Evolutionary conservation across 2,888 invertebrate species (phyloP), one percentile per base, ranked within the genome.

Genomic region (Oligia strigilis): DNA sequence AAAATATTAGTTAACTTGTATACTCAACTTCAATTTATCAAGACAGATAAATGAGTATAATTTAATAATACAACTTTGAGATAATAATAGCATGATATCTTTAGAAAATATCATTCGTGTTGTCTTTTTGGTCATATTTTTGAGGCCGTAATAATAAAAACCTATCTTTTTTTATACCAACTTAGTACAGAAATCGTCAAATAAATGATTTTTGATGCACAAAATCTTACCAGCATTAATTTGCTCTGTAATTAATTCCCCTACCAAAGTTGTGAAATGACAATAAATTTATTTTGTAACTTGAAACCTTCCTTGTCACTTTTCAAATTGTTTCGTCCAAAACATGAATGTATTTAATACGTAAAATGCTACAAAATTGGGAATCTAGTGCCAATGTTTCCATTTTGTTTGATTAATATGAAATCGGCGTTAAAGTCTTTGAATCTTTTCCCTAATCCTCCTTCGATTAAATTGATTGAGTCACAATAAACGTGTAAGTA

Each of bases 191-290:
- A 72, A 74, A 80, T 79, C 77, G 78, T 83, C 81, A 77, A 83
- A 79, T 76, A n/a, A 77, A 65, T 81, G 19, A 55, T 55, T 67
- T 71, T 66, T 29, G 8, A 81, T 83, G 75, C 78, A 84, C 79
- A 82, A 88, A 81, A 74, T 74, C 13, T 72, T 72, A 65, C 40
- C 74, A 66, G 65, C 74, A 75, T 72, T 43, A 40, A 73, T 79
- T 79, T 73, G 80, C 82, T 87, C 86, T 88, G 86, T 85, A 75
- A 85, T 80, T 82, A 78, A 84, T 87, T 86, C 86, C 87, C 87
- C 84, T 92, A 92, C 92, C 93, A 92, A 94, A 93, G 93, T 95
- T 94, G 95, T 96, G 96, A 93, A 93, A 92, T 92, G 96, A 96
- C 96, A 96, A 96, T 96, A 96, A 89, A 95, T 92, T 90, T 82